Evolutionary conservation across 2,888 invertebrate genomes (phyloP).

Genomic region (Apamea monoglypha): DNA sequence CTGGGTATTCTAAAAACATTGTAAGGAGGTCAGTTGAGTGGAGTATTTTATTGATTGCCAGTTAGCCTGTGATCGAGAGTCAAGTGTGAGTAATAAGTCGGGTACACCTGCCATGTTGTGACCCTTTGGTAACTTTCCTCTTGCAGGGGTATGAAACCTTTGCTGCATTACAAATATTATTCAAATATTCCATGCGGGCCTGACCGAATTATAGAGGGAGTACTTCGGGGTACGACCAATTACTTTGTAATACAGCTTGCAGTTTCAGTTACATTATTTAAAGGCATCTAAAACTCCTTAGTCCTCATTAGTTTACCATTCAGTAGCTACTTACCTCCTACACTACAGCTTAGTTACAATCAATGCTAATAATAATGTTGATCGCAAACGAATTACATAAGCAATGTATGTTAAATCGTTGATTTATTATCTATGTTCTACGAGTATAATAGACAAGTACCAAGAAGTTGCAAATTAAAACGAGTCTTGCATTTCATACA

Average conservation of each 20-base stretch:
- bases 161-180: neutral
- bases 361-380: neutral
- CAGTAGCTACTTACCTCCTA: neutral
- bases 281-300: neutral
- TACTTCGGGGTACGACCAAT: neutral
- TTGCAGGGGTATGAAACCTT: constrained; percentile 47
- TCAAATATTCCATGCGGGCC: neutral
- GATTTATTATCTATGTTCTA: constrained; percentile 28
- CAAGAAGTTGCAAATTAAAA: constrained; percentile 41
- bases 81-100: constrained; percentile 45
- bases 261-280: neutral
- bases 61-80: constrained; percentile 36
- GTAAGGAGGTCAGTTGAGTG: constrained; percentile 40
- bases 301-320: neutral
- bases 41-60: constrained; percentile 35
- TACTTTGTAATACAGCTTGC: neutral
- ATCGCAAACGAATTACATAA: constrained; percentile 11
- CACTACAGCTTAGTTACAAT: neutral
- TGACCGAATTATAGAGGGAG: neutral
- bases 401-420: constrained; percentile 38
- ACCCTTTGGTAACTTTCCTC: constrained; percentile 57
- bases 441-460: constrained; percentile 8
- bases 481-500: constrained; percentile 42
- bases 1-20: constrained; percentile 30
- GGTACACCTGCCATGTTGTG: constrained; percentile 46